A percentile compares a stretch with the other conserved stretches of the same genome.
Conservation (phyloP, 2,797 vertebrate genomes). For the Manis crassicaudata region DNA sequence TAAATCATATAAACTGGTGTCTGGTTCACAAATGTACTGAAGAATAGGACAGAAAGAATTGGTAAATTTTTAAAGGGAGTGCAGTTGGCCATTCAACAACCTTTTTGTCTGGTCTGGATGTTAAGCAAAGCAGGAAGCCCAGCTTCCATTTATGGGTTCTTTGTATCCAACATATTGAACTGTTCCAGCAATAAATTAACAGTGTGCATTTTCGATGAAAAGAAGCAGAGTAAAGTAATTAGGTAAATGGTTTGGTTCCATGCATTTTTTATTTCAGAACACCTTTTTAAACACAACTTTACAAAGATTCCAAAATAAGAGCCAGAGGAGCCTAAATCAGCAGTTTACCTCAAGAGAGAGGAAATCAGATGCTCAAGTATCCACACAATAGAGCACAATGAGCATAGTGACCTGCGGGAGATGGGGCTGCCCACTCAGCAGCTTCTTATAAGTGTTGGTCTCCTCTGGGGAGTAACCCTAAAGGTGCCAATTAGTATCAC, state of each 20-base stretch:
- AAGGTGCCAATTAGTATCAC: neutral
- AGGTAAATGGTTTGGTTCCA: neutral
- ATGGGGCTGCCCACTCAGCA: neutral
- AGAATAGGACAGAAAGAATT: constrained; percentile 7
- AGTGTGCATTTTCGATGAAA: neutral
- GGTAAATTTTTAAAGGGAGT: neutral
- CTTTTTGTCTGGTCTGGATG: neutral
- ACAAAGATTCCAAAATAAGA: neutral
- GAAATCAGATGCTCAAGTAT: neutral
- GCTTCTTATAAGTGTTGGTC: neutral
- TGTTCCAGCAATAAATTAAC: neutral
- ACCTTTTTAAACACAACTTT: neutral
- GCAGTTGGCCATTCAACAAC: neutral
- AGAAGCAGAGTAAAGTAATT: neutral
- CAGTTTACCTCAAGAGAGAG: neutral
- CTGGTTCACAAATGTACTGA: constrained; percentile 17
- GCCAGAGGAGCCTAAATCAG: neutral
- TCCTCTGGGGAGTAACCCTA: neutral
- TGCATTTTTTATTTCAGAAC: constrained; percentile 17
- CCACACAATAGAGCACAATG: neutral
- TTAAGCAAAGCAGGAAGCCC: neutral
- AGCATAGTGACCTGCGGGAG: neutral
- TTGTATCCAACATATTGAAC: neutral
- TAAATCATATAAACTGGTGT: neutral
- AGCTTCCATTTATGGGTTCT: neutral